A percentile compares a stretch with the other conserved stretches of the same genome.
Evolutionary conservation across 2,888 invertebrate genomes (phyloP).

Genomic region (Hemithea aestivaria): DNA sequence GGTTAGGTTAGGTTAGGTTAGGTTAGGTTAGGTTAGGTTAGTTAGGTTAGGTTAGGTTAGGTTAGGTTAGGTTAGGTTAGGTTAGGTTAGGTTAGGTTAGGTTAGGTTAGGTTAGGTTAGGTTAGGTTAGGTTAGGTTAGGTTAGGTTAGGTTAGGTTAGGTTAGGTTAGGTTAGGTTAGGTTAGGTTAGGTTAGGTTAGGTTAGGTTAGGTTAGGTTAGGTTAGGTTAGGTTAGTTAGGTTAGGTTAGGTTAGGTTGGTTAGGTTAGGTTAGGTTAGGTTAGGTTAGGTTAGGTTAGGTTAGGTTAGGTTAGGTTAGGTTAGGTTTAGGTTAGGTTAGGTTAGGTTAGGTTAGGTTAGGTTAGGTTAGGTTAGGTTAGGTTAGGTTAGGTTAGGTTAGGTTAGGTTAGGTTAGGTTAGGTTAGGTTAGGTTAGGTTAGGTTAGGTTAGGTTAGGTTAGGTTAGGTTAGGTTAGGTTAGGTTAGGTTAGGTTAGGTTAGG

Average conservation of each 20-base stretch:
- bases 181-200: slow-evolving; percentile 17
- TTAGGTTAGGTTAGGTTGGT: slow-evolving; percentile 8
- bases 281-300: slow-evolving; percentile 11
- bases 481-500: slow-evolving; percentile 14
- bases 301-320: slow-evolving; percentile 9
- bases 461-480: slow-evolving; percentile 9
- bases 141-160: slow-evolving; percentile 24
- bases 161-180: slow-evolving; percentile 24
- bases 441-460: slow-evolving; percentile 2
- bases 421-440: slow-evolving; percentile 1
- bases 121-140: slow-evolving; percentile 21
- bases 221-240: slow-evolving; percentile 5
- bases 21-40: slow-evolving; percentile 26
- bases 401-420: slow-evolving; percentile 4
- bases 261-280: slow-evolving; percentile 9
- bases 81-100: slow-evolving; percentile 21
- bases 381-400: slow-evolving; percentile 7
- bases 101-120: slow-evolving; percentile 19
- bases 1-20: slow-evolving; percentile 21
- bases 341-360: slow-evolving; percentile 6
- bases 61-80: slow-evolving; percentile 25
- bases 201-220: slow-evolving; percentile 3
- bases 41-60: slow-evolving; percentile 25
- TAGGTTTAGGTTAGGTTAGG: slow-evolving; percentile 8
- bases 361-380: slow-evolving; percentile 4